Conservation (phyloP, 2,888 invertebrate species). For the Leptopilina drosophilae region DNA sequence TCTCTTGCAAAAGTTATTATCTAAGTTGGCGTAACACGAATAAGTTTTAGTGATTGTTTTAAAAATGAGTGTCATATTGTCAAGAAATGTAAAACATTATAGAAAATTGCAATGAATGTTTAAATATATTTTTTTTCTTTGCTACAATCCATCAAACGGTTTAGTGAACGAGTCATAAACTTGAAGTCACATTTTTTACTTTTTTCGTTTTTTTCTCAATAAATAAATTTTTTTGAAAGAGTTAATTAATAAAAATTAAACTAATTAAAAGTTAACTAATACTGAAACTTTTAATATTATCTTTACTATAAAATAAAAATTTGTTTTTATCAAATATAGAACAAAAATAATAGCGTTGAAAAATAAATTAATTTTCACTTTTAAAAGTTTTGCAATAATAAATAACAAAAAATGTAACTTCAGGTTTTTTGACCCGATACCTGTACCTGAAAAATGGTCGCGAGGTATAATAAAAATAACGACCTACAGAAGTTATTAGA, state of each 20-base stretch:
- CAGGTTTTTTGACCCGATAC: conserved; percentile 15
- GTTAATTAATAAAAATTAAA: no score
- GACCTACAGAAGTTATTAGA: conserved; percentile 39
- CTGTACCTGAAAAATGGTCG: conserved; percentile 38
- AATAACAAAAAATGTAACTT: conserved; percentile 6
- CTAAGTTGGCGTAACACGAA: no score
- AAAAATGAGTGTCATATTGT: no score
- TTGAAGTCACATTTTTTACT: background rate
- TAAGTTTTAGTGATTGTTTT: no score
- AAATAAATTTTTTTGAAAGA: background rate
- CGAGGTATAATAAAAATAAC: conserved; percentile 6
- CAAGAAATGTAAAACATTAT: background rate
- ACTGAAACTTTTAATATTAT: background rate
- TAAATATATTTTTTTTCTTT: background rate
- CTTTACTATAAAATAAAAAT: background rate
- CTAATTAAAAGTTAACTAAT: no score
- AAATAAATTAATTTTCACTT: background rate
- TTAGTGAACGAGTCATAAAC: background rate
- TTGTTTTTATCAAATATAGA: no score
- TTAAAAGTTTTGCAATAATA: background rate
- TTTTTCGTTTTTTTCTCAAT: background rate
- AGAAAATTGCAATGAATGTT: background rate
- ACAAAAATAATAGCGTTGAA: no score
- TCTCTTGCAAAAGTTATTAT: no score
- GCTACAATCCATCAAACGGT: background rate